Evolutionary conservation across 2,888 invertebrate species (phyloP), one percentile per base, ranked within the genome.

Genomic region (Amorpha juglandis): DNA sequence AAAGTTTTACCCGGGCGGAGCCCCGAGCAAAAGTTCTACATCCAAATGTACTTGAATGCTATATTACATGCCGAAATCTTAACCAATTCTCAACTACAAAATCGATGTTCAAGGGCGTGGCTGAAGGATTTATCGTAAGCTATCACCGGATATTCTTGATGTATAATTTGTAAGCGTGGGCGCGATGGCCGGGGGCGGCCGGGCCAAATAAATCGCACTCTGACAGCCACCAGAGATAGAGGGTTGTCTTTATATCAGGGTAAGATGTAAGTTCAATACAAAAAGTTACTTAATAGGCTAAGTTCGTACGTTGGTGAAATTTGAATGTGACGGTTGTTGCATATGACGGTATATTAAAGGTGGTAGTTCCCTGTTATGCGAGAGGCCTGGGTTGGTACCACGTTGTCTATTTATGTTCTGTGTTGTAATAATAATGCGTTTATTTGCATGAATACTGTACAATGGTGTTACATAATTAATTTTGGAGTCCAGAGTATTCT

Each of bases 121-220:
- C 45, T 45, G n/a, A 55, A 55, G 53, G 55, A 58, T 58, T 58
- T 58, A 42, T 42, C 12, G 58, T 58, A 33, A 53, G 33, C 53
- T 38, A 42, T 55, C 55, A 55, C 12, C 52, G 16, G 12, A 42
- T 38, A 19, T 58, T 19, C 58, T 58, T 63, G 48, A 63, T 51
- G 48, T 51, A 19, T 63, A 51, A 33, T 63, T 63, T 63, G 51
- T 38, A 63, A 63, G 16, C 35, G 63, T 14, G 14, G 45, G 45
- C 1, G 35, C 48, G 19, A 50, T 7, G 50, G 50, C 50, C 6
- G 42, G 0, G 42, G 6, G 38, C 38, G 7, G 16, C 19, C 51
- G 38, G 35, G 9, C 38, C 19, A 42, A 42, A 58, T 42, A 58
- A 58, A 58, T 58, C 38, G 38, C 42, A 11, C 19, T 4, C 38